phyloP scores from a whole-genome alignment of 1,140 invertebrate genomes.

The Gonatopus flavifemur region DNA sequence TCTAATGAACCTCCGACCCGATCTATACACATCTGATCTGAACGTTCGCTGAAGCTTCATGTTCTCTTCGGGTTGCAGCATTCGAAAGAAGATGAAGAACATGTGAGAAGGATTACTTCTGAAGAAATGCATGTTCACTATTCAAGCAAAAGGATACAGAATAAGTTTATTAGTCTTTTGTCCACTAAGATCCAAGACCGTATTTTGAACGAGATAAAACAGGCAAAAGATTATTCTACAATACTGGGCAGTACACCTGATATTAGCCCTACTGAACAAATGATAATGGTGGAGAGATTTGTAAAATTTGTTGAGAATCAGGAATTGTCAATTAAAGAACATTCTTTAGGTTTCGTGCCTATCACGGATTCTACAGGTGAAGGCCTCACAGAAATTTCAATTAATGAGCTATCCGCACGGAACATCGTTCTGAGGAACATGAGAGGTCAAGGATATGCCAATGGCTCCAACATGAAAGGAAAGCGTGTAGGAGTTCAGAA shows the following conservation, averaged over 20 bases:
- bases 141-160: not conserved
- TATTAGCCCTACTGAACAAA: constrained; percentile 12
- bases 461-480: constrained; percentile 3
- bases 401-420: not conserved
- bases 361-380: constrained; percentile 8
- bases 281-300: not conserved
- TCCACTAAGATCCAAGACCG: not conserved
- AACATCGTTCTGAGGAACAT: constrained; percentile 7
- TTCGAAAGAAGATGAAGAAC: too few relatives aligned
- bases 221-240: not conserved
- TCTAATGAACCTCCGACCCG: too few relatives aligned
- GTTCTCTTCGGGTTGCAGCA: too few relatives aligned
- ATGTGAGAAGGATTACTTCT: too few relatives aligned
- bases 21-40: too few relatives aligned
- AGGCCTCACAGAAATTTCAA: constrained; percentile 1
- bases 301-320: constrained; percentile 12
- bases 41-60: too few relatives aligned
- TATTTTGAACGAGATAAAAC: not conserved
- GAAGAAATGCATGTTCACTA: not conserved
- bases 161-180: constrained; percentile 4
- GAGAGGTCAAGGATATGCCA: constrained; percentile 5
- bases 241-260: constrained; percentile 5
- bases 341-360: constrained; percentile 8
- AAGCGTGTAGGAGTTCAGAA: not conserved
- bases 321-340: constrained; percentile 16